Conservation (phyloP, 2,797 vertebrate genomes). For the Poeciliopsis paucimaculata region DNA sequence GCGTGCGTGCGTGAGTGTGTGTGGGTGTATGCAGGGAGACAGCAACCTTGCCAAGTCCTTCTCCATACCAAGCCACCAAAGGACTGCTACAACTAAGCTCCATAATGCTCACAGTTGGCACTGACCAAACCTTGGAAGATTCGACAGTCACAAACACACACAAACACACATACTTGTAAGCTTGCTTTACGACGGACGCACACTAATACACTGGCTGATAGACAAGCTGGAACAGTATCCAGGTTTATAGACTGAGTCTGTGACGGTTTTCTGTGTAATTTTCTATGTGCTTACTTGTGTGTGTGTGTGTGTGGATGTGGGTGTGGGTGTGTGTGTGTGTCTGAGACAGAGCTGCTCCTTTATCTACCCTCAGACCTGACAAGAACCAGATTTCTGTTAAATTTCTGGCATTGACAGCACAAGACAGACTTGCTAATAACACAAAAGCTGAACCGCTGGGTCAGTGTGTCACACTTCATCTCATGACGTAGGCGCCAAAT, state of each 20-base stretch:
- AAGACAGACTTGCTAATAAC: slow-evolving; percentile 49
- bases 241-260: slow-evolving; percentile 60
- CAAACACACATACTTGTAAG: slow-evolving; percentile 31
- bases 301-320: slow-evolving; percentile 22
- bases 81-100: slow-evolving; percentile 77
- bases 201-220: slow-evolving; percentile 63
- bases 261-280: slow-evolving; percentile 53
- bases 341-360: slow-evolving; percentile 51
- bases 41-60: slow-evolving; percentile 65
- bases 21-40: slow-evolving; percentile 56
- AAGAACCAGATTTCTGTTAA: slow-evolving; percentile 41
- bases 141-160: slow-evolving; percentile 41
- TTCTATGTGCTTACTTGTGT: slow-evolving; percentile 30
- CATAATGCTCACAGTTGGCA: slow-evolving; percentile 84
- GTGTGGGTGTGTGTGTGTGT: slow-evolving; percentile 22
- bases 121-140: slow-evolving; percentile 70
- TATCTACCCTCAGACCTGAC: slow-evolving; percentile 62
- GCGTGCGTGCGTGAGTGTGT: background rate
- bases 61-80: slow-evolving; percentile 76
- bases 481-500: slow-evolving; percentile 51
- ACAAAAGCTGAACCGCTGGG: slow-evolving; percentile 37
- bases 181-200: slow-evolving; percentile 38
- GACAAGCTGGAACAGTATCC: slow-evolving; percentile 77
- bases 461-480: slow-evolving; percentile 59
- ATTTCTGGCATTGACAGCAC: slow-evolving; percentile 54